Percentiles rank a stretch among this genome's conserved stretches.
Evolutionary conservation across 2,888 invertebrate genomes (phyloP).

Genomic region (Drosophila recens): DNA sequence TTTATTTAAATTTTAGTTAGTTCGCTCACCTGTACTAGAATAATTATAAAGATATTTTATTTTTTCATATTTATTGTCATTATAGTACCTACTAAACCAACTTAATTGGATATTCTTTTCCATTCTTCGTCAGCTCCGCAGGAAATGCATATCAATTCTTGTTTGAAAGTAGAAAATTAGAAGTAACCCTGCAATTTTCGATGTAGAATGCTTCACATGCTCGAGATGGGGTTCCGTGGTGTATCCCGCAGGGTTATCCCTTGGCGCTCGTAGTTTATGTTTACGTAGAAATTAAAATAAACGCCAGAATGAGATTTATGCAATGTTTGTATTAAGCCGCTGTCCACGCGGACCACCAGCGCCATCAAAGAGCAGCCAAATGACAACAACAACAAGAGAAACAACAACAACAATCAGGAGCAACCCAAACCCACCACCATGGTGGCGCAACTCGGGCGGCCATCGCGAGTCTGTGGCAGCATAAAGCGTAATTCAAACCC

Average conservation of each 20-base stretch:
- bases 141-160: constrained; percentile 29
- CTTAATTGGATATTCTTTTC: constrained; percentile 11
- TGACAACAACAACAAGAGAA: constrained; percentile 21
- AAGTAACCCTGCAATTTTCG: constrained; percentile 34
- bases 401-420: constrained; percentile 26
- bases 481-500: constrained; percentile 60
- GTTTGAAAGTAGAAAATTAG: constrained; percentile 41
- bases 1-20: too few relatives aligned
- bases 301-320: constrained; percentile 83
- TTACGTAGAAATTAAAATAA: constrained; percentile 83
- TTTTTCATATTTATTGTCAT: background rate
- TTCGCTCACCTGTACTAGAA: too few relatives aligned
- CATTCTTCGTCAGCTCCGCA: constrained; percentile 20
- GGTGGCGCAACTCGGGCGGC: constrained; percentile 28
- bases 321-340: constrained; percentile 82
- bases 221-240: constrained; percentile 13
- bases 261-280: constrained; percentile 79
- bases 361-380: constrained; percentile 42
- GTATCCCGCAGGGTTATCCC: constrained; percentile 61
- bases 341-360: constrained; percentile 56
- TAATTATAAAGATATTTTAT: too few relatives aligned
- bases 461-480: constrained; percentile 46
- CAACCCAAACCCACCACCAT: constrained; percentile 53
- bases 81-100: background rate
- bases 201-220: constrained; percentile 33